These are phyloP conservation scores for Lepidochitona cinerea DNA, from an alignment of 2,888 invertebrate species.

Conservation along the genomic window DNA sequence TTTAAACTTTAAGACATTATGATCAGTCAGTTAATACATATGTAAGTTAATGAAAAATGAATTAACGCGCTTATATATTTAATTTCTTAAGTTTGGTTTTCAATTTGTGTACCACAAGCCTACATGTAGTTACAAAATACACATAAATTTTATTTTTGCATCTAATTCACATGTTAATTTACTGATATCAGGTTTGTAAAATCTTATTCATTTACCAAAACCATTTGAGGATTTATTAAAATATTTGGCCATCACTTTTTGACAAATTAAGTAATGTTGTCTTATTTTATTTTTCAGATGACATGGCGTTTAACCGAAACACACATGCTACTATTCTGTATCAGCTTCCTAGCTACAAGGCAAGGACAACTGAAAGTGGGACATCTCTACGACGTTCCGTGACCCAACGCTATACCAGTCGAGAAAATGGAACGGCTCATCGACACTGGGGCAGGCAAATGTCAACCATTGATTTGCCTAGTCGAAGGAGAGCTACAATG, in stretches of 20 bases:
- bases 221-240: too few relatives aligned
- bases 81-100: too few relatives aligned
- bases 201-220: too few relatives aligned
- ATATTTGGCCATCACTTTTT: neutral
- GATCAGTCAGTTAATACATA: too few relatives aligned
- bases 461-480: neutral
- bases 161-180: too few relatives aligned
- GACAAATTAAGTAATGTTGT: neutral
- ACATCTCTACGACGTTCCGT: constrained; percentile 29
- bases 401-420: constrained; percentile 24
- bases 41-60: too few relatives aligned
- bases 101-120: too few relatives aligned
- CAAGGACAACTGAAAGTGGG: constrained; percentile 34
- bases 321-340: constrained; percentile 44
- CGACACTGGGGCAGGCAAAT: neutral
- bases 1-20: too few relatives aligned
- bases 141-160: too few relatives aligned
- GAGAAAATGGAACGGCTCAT: neutral
- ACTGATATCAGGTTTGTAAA: too few relatives aligned
- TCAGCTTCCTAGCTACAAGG: constrained; percentile 41
- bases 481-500: neutral
- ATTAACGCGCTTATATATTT: too few relatives aligned
- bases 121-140: too few relatives aligned
- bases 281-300: constrained; percentile 16
- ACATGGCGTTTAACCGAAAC: constrained; percentile 34